A percentile compares a stretch with the other conserved stretches of the same genome.
Conservation (phyloP, 1,140 invertebrate species). For the Theocolax elegans region DNA sequence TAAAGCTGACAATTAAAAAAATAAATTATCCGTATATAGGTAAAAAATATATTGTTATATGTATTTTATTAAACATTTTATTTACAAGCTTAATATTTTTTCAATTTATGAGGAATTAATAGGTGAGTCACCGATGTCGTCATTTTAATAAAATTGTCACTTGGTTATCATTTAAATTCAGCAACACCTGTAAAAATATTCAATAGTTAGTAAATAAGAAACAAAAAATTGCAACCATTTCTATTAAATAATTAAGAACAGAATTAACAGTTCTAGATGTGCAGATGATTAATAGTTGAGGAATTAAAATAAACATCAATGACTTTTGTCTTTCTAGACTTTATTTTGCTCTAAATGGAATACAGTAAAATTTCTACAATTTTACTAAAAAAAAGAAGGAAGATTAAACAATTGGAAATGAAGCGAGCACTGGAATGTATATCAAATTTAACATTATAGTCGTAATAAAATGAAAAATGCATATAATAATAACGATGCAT, state of each 20-base stretch:
- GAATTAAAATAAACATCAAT: background rate
- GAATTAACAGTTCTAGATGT: too few relatives aligned
- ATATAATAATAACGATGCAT: constrained; percentile 40
- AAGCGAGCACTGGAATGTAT: constrained; percentile 66
- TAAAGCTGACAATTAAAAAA: too few relatives aligned
- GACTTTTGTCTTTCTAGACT: constrained; percentile 64
- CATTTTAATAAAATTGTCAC: too few relatives aligned
- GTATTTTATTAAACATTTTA: too few relatives aligned
- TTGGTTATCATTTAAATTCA: too few relatives aligned
- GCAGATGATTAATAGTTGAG: background rate
- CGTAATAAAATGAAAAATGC: constrained; percentile 46
- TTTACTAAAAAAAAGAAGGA: constrained; percentile 47
- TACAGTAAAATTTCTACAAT: constrained; percentile 66
- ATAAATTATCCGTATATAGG: too few relatives aligned
- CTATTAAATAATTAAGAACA: too few relatives aligned
- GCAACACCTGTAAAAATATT: constrained; percentile 47
- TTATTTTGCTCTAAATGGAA: constrained; percentile 68
- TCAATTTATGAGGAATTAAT: too few relatives aligned
- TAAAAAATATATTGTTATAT: too few relatives aligned
- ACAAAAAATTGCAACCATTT: too few relatives aligned
- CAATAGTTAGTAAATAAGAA: constrained; percentile 46
- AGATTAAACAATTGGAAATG: constrained; percentile 57
- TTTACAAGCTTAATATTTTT: too few relatives aligned
- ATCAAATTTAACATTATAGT: constrained; percentile 54
- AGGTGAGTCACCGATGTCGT: too few relatives aligned